Percentiles rank a stretch among this genome's conserved stretches.
Evolutionary conservation across 2,113 vertebrate genomes (phyloP).

Genomic region (Entomyzon cyanotis): DNA sequence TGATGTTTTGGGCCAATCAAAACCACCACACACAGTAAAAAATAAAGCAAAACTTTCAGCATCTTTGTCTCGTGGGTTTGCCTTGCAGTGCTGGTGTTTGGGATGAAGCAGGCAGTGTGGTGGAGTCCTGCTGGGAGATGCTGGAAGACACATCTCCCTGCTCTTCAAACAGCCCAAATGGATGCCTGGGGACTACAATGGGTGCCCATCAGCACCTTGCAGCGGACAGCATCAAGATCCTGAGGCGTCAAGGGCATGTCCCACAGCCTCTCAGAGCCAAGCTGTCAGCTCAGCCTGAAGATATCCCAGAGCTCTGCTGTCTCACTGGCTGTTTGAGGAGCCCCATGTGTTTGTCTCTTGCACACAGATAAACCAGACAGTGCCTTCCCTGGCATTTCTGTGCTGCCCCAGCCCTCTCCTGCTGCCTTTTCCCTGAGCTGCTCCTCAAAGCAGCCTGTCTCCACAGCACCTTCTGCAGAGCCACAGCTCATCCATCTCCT

Average conservation of each 20-base stretch:
- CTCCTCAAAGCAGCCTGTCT: background rate
- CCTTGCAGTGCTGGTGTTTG: background rate
- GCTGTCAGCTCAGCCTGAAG: background rate
- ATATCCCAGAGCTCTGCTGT: background rate
- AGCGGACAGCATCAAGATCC: background rate
- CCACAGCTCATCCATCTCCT: background rate
- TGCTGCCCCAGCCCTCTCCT: background rate
- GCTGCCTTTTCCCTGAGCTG: background rate
- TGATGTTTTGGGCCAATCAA: no score
- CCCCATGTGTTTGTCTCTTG: background rate
- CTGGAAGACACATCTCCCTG: background rate
- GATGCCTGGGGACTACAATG: background rate
- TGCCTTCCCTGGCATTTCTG: background rate
- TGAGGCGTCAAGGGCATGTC: background rate
- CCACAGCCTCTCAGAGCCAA: background rate
- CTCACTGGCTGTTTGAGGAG: background rate
- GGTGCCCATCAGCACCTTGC: background rate
- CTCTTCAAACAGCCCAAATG: background rate
- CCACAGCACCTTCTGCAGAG: background rate
- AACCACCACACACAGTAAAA: no score
- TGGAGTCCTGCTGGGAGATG: background rate
- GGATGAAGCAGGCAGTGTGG: background rate
- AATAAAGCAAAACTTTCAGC: background rate
- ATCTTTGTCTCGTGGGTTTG: background rate
- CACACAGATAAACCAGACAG: background rate